These are phyloP conservation scores for Pseudoips prasinana DNA, from an alignment of 2,888 invertebrate species.

Conservation along the genomic window DNA sequence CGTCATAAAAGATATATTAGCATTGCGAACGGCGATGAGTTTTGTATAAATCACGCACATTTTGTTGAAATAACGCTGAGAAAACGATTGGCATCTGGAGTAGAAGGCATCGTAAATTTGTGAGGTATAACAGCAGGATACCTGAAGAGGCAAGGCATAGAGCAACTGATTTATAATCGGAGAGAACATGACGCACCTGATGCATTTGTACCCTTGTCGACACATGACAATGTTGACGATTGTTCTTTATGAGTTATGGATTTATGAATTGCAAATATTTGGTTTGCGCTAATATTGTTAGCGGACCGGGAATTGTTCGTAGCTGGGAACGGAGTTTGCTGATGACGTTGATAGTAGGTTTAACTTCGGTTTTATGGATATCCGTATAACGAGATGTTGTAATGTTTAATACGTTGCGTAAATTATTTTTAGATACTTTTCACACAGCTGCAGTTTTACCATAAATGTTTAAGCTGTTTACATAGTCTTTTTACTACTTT, in stretches of 20 bases:
- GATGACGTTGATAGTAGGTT: no score
- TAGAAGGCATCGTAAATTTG: slow-evolving; percentile 78
- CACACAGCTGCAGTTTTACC: no score
- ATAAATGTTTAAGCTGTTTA: no score
- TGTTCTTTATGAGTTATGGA: slow-evolving; percentile 25
- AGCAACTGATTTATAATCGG: slow-evolving; percentile 70
- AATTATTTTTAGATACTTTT: no score
- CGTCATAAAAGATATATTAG: slow-evolving; percentile 32
- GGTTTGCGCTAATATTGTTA: no score
- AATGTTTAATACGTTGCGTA: no score
- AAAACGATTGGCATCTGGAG: slow-evolving; percentile 71
- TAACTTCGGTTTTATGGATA: no score
- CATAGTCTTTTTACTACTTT: no score
- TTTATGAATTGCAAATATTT: not conserved
- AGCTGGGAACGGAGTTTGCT: no score
- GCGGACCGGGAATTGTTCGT: no score
- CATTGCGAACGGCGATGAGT: slow-evolving; percentile 26
- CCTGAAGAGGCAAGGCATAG: slow-evolving; percentile 67
- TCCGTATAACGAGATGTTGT: no score
- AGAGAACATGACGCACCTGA: slow-evolving; percentile 51
- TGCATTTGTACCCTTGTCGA: slow-evolving; percentile 39
- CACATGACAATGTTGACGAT: slow-evolving; percentile 29
- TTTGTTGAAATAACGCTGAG: slow-evolving; percentile 76
- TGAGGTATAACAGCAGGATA: slow-evolving; percentile 75
- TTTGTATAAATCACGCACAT: slow-evolving; percentile 73